Base-by-base conservation (phyloP, 2,113 vertebrate species). In the Mionectes macconnelli region DNA sequence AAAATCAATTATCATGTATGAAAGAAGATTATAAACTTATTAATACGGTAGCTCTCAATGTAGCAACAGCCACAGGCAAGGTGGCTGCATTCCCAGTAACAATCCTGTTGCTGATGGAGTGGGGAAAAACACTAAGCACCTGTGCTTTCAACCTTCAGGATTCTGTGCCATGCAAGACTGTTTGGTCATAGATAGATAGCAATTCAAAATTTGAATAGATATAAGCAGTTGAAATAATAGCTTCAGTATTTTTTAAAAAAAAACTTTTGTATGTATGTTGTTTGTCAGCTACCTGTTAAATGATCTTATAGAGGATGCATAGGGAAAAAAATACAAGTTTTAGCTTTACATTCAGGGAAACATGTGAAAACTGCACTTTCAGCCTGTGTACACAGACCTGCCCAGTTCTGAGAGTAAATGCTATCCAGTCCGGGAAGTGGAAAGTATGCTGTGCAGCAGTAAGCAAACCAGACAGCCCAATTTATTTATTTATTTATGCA, bases 31-130 rank as follows among this genome's bases (percentile, higher is more conserved):
- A 9, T 10, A 5, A 28, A 60, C 16, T 45, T 55, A 33, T 40
- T 28, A 64, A 5, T 57, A 11, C 2, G 44, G 25, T 14, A 23
- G 33, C 14, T 83, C 69, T 85, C 35, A 37, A 14, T 31, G n/a
- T 4, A 31, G 35, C 12, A 60, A 2, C 39, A 80, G 28, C 37
- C 14, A 23, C 3, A 14, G 11, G 28, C 0, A 2, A 35, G 35
- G n/a, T 60, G 79, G 12, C 37, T 75, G 18, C 25, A 10, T 66
- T 69, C 17, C 31, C 25, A 40, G 30, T 24, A 60, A 55, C 2
- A 37, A 28, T 57, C 25, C 25, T 1, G 0, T 45, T 42, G 63
- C 21, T 85, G 22, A 20, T 62, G 70, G 42, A 18, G 8, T 23
- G 37, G 37, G 45, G 9, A 44, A 33, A 60, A 55, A 45, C 30